These are phyloP conservation scores for Rhinolophus ferrumequinum DNA, from an alignment of 2,113 vertebrate species.

Conservation along the genomic window DNA sequence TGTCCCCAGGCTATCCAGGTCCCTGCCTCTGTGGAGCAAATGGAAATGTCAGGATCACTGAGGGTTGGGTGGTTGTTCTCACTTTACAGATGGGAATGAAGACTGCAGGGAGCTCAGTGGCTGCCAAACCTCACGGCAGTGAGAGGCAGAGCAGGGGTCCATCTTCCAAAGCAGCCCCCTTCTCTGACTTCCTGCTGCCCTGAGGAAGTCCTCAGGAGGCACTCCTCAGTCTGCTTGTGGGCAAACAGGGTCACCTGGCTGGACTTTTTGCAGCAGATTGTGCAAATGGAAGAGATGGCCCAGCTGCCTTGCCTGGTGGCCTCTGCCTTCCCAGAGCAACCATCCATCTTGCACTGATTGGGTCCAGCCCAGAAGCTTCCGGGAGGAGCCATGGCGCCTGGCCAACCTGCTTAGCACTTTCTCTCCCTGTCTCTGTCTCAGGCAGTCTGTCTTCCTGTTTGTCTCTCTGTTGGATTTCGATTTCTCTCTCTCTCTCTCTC, in stretches of 20 bases:
- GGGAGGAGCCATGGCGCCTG: not conserved
- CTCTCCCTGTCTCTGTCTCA: not conserved
- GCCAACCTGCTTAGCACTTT: slow-evolving; percentile 53
- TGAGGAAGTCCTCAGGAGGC: not conserved
- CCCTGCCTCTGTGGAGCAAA: not conserved
- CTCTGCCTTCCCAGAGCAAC: slow-evolving; percentile 48
- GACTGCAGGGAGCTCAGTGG: not conserved
- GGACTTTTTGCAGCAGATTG: not conserved
- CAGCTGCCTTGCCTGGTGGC: not conserved
- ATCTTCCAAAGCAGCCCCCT: not conserved
- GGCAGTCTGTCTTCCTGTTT: slow-evolving; percentile 30
- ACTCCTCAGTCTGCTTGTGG: not conserved
- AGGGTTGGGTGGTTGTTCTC: not conserved
- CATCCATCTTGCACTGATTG: slow-evolving; percentile 36
- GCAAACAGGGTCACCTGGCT: not conserved
- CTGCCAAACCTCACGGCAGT: not conserved
- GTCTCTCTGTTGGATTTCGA: not conserved
- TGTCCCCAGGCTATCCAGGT: not conserved
- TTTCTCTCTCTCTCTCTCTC: too few species aligned
- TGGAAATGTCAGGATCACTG: not conserved
- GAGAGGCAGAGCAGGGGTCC: not conserved
- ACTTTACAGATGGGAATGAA: not conserved
- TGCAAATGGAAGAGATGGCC: not conserved
- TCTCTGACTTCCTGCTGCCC: not conserved
- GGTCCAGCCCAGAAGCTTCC: slow-evolving; percentile 58